Conservation (phyloP, 2,113 vertebrate species). For the Carassius auratus region DNA sequence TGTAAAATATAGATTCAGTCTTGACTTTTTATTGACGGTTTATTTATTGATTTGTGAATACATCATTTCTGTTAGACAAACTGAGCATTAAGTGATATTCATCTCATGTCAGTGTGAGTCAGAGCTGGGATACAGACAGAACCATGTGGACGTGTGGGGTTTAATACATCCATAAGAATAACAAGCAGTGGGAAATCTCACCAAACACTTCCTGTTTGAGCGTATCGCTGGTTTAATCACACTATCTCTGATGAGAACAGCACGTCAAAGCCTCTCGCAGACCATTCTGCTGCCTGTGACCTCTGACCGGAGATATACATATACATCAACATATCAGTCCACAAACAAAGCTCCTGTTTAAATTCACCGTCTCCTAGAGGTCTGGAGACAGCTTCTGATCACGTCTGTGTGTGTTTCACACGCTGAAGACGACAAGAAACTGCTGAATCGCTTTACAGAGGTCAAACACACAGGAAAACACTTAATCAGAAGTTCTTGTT, state of each 20-base stretch:
- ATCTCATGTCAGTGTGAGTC: background rate
- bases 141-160: constrained; percentile 49
- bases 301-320: constrained; percentile 1
- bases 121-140: constrained; percentile 40
- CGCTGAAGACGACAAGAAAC: background rate
- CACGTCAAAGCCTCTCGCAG: background rate
- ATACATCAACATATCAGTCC: background rate
- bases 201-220: constrained; percentile 55
- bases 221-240: constrained; percentile 36
- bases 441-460: background rate
- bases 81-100: no score
- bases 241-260: constrained; percentile 14
- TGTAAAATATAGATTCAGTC: background rate
- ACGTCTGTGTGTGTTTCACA: background rate
- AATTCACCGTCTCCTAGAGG: background rate
- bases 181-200: constrained; percentile 58
- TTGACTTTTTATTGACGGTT: no score
- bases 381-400: background rate
- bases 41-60: no score
- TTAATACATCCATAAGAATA: constrained; percentile 54
- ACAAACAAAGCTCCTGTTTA: constrained; percentile 21
- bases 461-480: background rate
- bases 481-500: no score
- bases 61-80: background rate
- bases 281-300: background rate